Conservation (phyloP, 2,113 vertebrate species). For the Platycercus adscitus region DNA sequence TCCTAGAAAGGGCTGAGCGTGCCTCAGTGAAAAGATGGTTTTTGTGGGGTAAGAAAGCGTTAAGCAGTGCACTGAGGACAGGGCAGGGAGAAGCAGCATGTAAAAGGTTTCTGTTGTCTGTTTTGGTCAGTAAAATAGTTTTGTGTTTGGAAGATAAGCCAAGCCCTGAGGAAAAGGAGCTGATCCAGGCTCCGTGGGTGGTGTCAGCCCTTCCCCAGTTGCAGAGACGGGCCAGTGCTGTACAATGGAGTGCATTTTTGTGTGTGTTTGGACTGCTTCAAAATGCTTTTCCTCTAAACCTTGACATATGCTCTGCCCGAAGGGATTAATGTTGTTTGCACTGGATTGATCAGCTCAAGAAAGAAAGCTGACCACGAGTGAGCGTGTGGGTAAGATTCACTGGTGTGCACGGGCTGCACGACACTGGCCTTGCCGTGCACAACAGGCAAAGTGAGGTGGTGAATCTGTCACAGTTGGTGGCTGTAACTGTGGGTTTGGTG, state of each 20-base stretch:
- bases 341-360: neutral
- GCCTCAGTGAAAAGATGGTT: neutral
- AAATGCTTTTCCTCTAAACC: neutral
- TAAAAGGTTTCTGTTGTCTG: neutral
- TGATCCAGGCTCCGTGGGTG: slow-evolving; percentile 8
- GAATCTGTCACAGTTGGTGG: neutral
- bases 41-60: neutral
- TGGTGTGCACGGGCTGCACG: neutral
- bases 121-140: neutral
- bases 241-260: neutral
- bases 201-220: neutral
- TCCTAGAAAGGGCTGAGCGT: neutral
- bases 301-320: neutral
- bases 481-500: neutral
- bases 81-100: neutral
- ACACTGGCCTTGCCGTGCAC: neutral
- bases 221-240: neutral
- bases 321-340: neutral
- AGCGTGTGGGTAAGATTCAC: neutral
- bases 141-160: neutral
- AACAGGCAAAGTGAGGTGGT: accelerated
- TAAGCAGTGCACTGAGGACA: neutral
- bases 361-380: accelerated
- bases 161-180: neutral
- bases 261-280: neutral